Evolutionary conservation across 2,888 invertebrate species (phyloP).

Genomic region (Nematopogon swammerdamellus): DNA sequence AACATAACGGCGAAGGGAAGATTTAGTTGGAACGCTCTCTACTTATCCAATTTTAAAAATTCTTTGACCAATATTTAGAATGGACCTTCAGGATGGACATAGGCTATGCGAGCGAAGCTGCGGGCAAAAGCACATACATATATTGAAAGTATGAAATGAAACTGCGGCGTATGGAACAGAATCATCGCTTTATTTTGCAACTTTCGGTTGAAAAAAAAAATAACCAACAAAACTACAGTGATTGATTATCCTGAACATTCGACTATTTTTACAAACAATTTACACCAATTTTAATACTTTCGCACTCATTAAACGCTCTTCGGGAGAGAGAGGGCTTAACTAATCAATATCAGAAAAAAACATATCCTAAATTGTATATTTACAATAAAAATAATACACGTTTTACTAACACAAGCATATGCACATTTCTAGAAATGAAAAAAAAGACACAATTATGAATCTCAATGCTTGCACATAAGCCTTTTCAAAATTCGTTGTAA

Average conservation of each 20-base stretch:
- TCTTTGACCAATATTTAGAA: too few species aligned
- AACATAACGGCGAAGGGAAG: too few species aligned
- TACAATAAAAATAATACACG: slow-evolving; percentile 4
- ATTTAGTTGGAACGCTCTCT: too few species aligned
- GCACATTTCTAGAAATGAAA: too few species aligned
- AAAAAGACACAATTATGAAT: too few species aligned
- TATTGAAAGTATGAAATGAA: too few species aligned
- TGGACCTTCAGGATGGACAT: too few species aligned
- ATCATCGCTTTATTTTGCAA: slow-evolving; percentile 53
- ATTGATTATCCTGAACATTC: slow-evolving; percentile 41
- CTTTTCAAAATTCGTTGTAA: too few species aligned
- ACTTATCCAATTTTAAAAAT: too few species aligned
- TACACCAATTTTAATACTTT: slow-evolving; percentile 29
- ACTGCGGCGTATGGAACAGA: slow-evolving; percentile 50
- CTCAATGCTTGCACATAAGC: too few species aligned
- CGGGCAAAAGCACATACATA: too few species aligned
- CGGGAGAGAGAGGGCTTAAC: slow-evolving; percentile 7
- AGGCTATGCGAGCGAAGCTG: too few species aligned
- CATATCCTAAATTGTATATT: slow-evolving; percentile 4
- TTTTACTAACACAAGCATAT: slow-evolving; percentile 5
- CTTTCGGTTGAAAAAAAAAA: slow-evolving; percentile 47
- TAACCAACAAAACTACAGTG: slow-evolving; percentile 51
- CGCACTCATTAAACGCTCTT: slow-evolving; percentile 22
- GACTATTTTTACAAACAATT: slow-evolving; percentile 51
- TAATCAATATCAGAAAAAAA: slow-evolving; percentile 1